Percentiles rank a stretch among this genome's conserved stretches.
phyloP scores from a whole-genome alignment of 2,888 invertebrate species.

The Leptogaster cylindrica region DNA sequence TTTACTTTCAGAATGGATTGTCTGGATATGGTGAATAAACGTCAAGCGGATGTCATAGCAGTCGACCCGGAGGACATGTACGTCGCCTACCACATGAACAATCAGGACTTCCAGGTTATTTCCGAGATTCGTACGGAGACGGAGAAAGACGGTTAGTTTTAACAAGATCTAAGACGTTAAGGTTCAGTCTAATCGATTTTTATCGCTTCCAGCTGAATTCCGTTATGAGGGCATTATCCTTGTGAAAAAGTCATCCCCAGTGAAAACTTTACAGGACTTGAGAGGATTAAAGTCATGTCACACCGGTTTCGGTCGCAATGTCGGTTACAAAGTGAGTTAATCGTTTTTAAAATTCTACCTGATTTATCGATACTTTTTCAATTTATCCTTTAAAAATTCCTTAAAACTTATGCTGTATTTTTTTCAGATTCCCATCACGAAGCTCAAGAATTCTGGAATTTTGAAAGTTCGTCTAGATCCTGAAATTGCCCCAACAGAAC shows the following conservation, averaged over 20 bases:
- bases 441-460: slow-evolving; percentile 72
- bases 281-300: slow-evolving; percentile 84
- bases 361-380: neutral
- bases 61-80: slow-evolving; percentile 90
- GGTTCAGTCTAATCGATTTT: neutral
- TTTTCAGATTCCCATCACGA: slow-evolving; percentile 72
- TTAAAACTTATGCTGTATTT: neutral
- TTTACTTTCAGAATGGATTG: slow-evolving; percentile 70
- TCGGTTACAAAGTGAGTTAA: slow-evolving; percentile 76
- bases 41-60: slow-evolving; percentile 81
- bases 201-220: slow-evolving; percentile 67
- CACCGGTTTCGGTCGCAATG: slow-evolving; percentile 85
- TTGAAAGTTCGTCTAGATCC: slow-evolving; percentile 59
- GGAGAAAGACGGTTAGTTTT: slow-evolving; percentile 71
- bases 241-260: slow-evolving; percentile 75
- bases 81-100: slow-evolving; percentile 74
- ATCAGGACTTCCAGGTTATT: slow-evolving; percentile 77
- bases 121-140: slow-evolving; percentile 79
- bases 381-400: neutral
- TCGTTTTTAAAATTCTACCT: neutral
- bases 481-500: slow-evolving; percentile 65
- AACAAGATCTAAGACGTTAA: slow-evolving; percentile 1
- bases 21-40: slow-evolving; percentile 74
- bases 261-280: slow-evolving; percentile 72
- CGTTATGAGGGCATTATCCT: slow-evolving; percentile 84